Conservation (phyloP, 2,888 invertebrate species). For the Watsonalla binaria region DNA sequence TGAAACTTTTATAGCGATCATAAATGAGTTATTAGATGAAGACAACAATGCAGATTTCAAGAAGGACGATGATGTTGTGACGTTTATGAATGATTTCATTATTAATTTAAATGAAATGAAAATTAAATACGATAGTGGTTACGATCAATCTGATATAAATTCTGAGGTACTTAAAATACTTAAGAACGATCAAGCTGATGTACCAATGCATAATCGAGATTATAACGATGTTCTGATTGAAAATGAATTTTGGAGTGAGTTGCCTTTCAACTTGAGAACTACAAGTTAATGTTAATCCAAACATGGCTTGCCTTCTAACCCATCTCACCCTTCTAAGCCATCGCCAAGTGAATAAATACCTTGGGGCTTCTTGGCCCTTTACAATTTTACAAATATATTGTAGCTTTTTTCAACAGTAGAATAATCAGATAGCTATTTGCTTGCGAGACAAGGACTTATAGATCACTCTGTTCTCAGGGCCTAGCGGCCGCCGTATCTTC, state of each 20-base stretch:
- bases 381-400: not conserved
- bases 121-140: slow-evolving; percentile 19
- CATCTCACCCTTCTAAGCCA: no score
- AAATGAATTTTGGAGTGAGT: slow-evolving; percentile 53
- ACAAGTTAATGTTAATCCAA: no score
- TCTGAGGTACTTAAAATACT: slow-evolving; percentile 23
- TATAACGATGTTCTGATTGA: slow-evolving; percentile 20
- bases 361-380: not conserved
- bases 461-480: slow-evolving; percentile 20
- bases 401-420: not conserved
- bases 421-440: no score
- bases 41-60: slow-evolving; percentile 4
- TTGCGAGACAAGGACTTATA: no score
- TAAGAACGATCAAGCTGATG: slow-evolving; percentile 6
- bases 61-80: slow-evolving; percentile 20
- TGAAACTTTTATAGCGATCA: slow-evolving; percentile 28
- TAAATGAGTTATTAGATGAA: slow-evolving; percentile 44
- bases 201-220: slow-evolving; percentile 8
- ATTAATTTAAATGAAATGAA: slow-evolving; percentile 32
- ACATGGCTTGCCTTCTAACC: no score
- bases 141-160: slow-evolving; percentile 22
- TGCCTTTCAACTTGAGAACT: not conserved
- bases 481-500: slow-evolving; percentile 47
- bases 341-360: no score
- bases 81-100: slow-evolving; percentile 32